Conservation (phyloP, 2,113 vertebrate genomes). For the Pseudorhombus dupliciocellatus region DNA sequence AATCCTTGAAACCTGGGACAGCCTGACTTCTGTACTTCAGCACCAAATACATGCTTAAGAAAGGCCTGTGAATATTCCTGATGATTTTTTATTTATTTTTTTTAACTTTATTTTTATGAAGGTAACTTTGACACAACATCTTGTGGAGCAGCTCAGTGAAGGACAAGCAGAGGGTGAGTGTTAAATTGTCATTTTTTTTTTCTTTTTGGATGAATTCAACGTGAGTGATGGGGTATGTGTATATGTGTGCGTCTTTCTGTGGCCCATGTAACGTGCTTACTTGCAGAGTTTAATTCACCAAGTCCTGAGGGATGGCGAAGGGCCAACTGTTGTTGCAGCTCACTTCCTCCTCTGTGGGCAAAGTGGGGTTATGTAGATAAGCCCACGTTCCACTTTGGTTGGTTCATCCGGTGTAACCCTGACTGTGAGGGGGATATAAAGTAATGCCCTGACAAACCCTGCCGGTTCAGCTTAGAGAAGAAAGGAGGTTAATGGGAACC, state of each 20-base stretch:
- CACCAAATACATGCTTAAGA: slow-evolving; percentile 22
- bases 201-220: slow-evolving; percentile 6
- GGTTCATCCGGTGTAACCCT: slow-evolving; percentile 25
- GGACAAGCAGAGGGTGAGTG: slow-evolving; percentile 5
- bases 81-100: neutral
- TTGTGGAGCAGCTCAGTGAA: neutral
- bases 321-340: slow-evolving; percentile 43
- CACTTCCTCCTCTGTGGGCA: slow-evolving; percentile 24
- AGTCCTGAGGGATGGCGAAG: slow-evolving; percentile 16
- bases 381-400: slow-evolving; percentile 37
- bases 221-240: slow-evolving; percentile 3
- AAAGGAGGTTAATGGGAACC: slow-evolving; percentile 38
- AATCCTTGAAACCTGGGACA: slow-evolving; percentile 68
- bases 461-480: slow-evolving; percentile 29
- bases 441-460: slow-evolving; percentile 29
- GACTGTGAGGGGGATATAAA: slow-evolving; percentile 31
- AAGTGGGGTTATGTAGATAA: slow-evolving; percentile 58
- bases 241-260: slow-evolving; percentile 17
- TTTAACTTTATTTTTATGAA: slow-evolving; percentile 31
- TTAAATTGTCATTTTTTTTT: slow-evolving; percentile 4
- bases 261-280: slow-evolving; percentile 26
- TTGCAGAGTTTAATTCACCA: slow-evolving; percentile 26
- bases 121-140: slow-evolving; percentile 12
- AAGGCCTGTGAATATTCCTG: neutral
- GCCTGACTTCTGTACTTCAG: slow-evolving; percentile 45